A percentile compares a stretch with the other conserved stretches of the same genome.
Evolutionary conservation across 2,113 vertebrate species (phyloP).

Genomic region (Eublepharis macularius): DNA sequence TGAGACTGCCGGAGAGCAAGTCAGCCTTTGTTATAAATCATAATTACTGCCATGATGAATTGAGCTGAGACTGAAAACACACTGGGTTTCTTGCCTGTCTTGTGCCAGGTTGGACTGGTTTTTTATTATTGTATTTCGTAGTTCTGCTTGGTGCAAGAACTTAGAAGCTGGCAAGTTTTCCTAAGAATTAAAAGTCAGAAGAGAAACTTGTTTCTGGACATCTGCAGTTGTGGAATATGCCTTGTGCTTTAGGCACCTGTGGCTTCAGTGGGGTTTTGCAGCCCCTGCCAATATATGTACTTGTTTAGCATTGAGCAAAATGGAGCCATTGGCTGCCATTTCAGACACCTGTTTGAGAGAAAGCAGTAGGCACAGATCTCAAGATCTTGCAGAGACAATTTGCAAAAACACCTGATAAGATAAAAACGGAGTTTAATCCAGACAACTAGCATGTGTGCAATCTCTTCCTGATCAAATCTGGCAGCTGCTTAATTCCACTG

Average conservation of each 20-base stretch:
- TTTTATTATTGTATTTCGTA: no score
- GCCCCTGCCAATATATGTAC: background rate
- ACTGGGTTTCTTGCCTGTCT: background rate
- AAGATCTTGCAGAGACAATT: background rate
- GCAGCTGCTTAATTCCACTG: background rate
- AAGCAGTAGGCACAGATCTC: background rate
- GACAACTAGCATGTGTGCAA: background rate
- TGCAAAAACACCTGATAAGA: background rate
- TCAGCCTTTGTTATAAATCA: background rate
- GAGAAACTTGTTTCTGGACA: background rate
- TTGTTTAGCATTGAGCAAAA: background rate
- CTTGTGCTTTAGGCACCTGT: background rate
- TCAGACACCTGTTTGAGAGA: background rate
- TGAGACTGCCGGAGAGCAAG: background rate
- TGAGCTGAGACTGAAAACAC: background rate
- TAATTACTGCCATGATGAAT: background rate
- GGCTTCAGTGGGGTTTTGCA: background rate
- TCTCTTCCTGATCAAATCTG: background rate
- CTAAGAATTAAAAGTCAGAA: background rate
- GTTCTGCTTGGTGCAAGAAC: no score
- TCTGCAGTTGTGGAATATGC: no score
- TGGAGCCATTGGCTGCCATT: background rate
- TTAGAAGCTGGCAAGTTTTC: no score
- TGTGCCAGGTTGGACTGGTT: no score
- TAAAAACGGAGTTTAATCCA: background rate